Evolutionary conservation across 2,888 invertebrate genomes (phyloP).

Genomic region (Drymonia ruficornis): DNA sequence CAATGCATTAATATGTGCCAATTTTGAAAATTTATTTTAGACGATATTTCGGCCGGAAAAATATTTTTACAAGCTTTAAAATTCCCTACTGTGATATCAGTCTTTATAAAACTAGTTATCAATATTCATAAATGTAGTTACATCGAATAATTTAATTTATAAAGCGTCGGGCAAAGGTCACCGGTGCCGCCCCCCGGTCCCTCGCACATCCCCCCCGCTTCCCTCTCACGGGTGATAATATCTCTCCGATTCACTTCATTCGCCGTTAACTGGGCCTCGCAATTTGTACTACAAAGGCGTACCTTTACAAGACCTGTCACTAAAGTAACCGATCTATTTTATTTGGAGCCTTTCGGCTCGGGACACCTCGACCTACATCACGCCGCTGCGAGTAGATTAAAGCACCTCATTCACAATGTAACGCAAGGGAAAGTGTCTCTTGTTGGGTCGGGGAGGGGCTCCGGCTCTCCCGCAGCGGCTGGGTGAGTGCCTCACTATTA

Average conservation of each 20-base stretch:
- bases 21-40: too few species aligned
- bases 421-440: background rate
- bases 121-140: conserved; percentile 19
- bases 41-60: background rate
- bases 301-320: conserved; percentile 10
- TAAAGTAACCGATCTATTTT: conserved; percentile 16
- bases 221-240: background rate
- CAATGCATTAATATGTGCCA: background rate
- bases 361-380: conserved; percentile 8
- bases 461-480: background rate
- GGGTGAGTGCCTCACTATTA: background rate
- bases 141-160: conserved; percentile 11
- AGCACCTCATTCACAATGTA: conserved; percentile 2
- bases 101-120: background rate
- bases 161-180: background rate
- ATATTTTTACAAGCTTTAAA: background rate
- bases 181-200: background rate
- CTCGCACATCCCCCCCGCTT: background rate
- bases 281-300: conserved; percentile 11
- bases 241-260: conserved; percentile 5
- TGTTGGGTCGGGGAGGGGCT: background rate
- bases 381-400: conserved; percentile 8
- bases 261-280: conserved; percentile 8
- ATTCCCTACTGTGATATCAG: background rate
- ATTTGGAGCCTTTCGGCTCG: conserved; percentile 11